phyloP scores from a whole-genome alignment of 2,888 invertebrate genomes.

The Acanthacorydalis orientalis region DNA sequence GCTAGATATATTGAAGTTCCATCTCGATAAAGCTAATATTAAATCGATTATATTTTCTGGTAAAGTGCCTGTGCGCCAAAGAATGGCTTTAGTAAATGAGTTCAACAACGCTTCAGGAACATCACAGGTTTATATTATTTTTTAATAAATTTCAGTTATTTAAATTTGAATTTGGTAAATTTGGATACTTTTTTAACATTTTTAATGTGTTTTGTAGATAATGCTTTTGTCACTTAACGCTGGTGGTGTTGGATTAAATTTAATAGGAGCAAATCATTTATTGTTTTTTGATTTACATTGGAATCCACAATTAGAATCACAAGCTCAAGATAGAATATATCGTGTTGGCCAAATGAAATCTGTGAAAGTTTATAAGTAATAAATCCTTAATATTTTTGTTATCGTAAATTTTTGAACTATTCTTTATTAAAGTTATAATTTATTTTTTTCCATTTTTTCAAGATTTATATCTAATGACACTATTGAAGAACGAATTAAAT shows the following conservation, averaged over 20 bases:
- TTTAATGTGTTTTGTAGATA: slow-evolving; percentile 26
- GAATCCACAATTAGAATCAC: slow-evolving; percentile 92
- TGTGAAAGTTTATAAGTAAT: slow-evolving; percentile 69
- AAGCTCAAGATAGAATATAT: slow-evolving; percentile 89
- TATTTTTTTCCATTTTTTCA: slow-evolving; percentile 13
- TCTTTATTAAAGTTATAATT: neutral
- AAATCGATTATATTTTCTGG: slow-evolving; percentile 58
- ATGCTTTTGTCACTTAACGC: slow-evolving; percentile 79
- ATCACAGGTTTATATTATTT: slow-evolving; percentile 11
- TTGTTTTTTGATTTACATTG: slow-evolving; percentile 85
- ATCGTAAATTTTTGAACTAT: no score
- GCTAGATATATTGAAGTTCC: slow-evolving; percentile 50
- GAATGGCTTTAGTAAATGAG: slow-evolving; percentile 49
- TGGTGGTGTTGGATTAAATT: slow-evolving; percentile 88
- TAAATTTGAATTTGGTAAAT: neutral
- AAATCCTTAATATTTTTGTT: slow-evolving; percentile 7
- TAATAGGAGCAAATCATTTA: slow-evolving; percentile 83
- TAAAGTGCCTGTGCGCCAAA: slow-evolving; percentile 47
- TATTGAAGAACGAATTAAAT: slow-evolving; percentile 72
- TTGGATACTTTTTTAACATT: neutral
- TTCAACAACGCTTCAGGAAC: slow-evolving; percentile 39
- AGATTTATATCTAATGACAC: slow-evolving; percentile 73
- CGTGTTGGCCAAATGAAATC: slow-evolving; percentile 72
- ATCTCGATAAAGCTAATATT: slow-evolving; percentile 37
- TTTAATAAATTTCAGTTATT: neutral